Evolutionary conservation across 2,113 vertebrate species (phyloP).

Genomic region (Onychostoma macrolepis): DNA sequence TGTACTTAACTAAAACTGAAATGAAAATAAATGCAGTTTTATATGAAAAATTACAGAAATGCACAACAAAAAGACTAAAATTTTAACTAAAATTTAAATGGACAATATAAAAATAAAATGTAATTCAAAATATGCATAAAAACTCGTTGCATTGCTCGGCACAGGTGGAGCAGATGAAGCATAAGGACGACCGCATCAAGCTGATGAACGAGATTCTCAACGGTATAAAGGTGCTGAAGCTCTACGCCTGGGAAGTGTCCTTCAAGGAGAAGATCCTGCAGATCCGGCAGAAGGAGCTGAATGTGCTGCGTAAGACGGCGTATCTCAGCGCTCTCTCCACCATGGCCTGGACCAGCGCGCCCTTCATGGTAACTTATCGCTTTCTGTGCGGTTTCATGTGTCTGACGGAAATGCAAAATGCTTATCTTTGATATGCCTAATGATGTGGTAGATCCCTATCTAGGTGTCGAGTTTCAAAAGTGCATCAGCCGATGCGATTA

Average conservation of each 20-base stretch:
- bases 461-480: neutral
- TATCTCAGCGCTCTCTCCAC: conserved; percentile 86
- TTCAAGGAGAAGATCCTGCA: conserved; percentile 85
- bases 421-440: neutral
- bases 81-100: neutral
- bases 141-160: neutral
- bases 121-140: neutral
- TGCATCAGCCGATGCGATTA: neutral
- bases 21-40: too few relatives aligned
- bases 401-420: neutral
- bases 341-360: conserved; percentile 89
- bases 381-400: neutral
- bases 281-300: conserved; percentile 86
- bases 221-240: conserved; percentile 95
- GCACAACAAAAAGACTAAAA: neutral
- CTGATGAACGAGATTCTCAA: conserved; percentile 94
- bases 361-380: conserved; percentile 84
- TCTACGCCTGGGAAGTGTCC: conserved; percentile 94
- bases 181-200: conserved; percentile 91
- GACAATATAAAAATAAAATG: neutral
- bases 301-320: conserved; percentile 80
- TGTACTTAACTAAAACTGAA: neutral
- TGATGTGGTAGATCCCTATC: neutral
- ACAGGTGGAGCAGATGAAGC: conserved; percentile 90
- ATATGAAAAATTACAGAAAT: neutral